Evolutionary conservation across 2,888 invertebrate species (phyloP).

Genomic region (Sclerodermus sp.): DNA sequence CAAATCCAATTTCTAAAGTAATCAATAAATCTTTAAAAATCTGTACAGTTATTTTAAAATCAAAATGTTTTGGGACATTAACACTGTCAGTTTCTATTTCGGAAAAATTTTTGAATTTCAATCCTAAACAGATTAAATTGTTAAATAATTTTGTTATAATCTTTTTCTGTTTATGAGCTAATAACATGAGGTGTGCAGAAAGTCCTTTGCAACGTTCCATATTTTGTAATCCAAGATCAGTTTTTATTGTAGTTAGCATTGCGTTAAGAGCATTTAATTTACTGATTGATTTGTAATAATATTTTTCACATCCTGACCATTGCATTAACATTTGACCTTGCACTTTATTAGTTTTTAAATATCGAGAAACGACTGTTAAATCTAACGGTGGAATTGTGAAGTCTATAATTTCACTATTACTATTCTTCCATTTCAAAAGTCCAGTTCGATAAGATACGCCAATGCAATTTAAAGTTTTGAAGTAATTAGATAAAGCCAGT

Average conservation of each 20-base stretch:
- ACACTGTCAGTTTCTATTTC: slow-evolving; percentile 49
- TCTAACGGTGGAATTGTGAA: slow-evolving; percentile 73
- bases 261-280: slow-evolving; percentile 67
- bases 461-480: slow-evolving; percentile 73
- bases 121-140: slow-evolving; percentile 31
- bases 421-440: slow-evolving; percentile 55
- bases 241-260: slow-evolving; percentile 68
- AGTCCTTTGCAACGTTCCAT: slow-evolving; percentile 87
- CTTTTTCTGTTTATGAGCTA: slow-evolving; percentile 69
- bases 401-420: slow-evolving; percentile 61
- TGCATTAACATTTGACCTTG: slow-evolving; percentile 62
- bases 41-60: slow-evolving; percentile 54
- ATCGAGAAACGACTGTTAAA: slow-evolving; percentile 63
- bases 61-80: slow-evolving; percentile 48
- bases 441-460: slow-evolving; percentile 85
- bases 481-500: slow-evolving; percentile 82
- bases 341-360: slow-evolving; percentile 53
- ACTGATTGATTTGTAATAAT: slow-evolving; percentile 73
- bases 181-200: slow-evolving; percentile 73
- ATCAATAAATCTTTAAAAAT: slow-evolving; percentile 60
- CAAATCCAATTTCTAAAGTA: slow-evolving; percentile 63
- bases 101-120: slow-evolving; percentile 36
- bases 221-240: slow-evolving; percentile 79
- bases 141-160: slow-evolving; percentile 62
- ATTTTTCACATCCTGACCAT: slow-evolving; percentile 75